Conservation (phyloP, 2,888 invertebrate species). For the Pecten maximus region DNA sequence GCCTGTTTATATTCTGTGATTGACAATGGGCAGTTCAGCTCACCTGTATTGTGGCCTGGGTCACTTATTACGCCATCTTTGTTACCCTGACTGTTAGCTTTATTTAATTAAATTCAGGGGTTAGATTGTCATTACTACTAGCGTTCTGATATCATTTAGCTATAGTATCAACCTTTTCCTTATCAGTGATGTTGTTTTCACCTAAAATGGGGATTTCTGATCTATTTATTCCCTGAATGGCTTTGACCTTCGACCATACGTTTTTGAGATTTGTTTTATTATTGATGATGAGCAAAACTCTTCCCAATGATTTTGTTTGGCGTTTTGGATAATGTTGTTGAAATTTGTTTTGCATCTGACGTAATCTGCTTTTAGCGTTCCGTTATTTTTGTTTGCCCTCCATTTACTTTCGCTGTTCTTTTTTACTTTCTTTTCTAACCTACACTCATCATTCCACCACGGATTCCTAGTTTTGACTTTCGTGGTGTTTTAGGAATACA, state of each 20-base stretch:
- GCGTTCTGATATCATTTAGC: neutral
- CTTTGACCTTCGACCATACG: neutral
- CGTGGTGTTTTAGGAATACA: neutral
- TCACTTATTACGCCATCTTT: neutral
- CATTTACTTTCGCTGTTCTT: neutral
- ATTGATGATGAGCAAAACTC: too few relatives aligned
- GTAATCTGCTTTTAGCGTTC: neutral
- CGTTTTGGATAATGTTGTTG: neutral
- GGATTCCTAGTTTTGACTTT: neutral
- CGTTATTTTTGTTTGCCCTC: neutral
- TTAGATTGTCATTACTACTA: neutral
- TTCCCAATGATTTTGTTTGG: too few relatives aligned
- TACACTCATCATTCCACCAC: neutral
- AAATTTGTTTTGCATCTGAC: neutral
- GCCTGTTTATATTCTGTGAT: neutral
- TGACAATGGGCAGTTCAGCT: neutral
- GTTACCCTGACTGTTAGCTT: neutral
- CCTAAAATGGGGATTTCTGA: neutral
- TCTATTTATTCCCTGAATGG: constrained; percentile 15
- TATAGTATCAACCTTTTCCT: neutral
- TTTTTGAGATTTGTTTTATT: neutral
- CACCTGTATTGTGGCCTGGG: neutral
- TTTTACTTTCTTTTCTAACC: neutral
- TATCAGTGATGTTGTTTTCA: neutral
- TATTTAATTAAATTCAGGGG: constrained; percentile 10